Conservation (phyloP, 2,888 invertebrate species). For the Melieria picta region DNA sequence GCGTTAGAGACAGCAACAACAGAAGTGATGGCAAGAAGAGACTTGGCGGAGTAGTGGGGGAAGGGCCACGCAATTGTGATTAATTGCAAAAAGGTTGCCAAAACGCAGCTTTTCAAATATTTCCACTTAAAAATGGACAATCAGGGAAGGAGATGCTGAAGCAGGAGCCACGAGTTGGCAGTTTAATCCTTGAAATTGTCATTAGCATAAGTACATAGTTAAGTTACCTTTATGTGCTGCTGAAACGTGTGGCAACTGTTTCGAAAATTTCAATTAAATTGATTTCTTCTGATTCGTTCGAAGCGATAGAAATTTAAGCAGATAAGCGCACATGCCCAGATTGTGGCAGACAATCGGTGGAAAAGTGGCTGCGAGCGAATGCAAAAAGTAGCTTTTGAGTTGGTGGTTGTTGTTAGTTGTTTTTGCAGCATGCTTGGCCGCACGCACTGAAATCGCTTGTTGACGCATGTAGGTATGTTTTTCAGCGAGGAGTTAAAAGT, state of each 20-base stretch:
- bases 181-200: constrained; percentile 22
- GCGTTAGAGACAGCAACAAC: too few species aligned
- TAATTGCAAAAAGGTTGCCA: constrained; percentile 27
- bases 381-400: too few species aligned
- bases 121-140: constrained; percentile 10
- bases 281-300: background rate
- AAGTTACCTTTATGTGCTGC: too few species aligned
- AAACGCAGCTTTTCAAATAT: constrained; percentile 5
- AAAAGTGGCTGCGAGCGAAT: too few species aligned
- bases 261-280: background rate
- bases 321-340: background rate
- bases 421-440: constrained; percentile 20
- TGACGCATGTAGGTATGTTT: background rate
- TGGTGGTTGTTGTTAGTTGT: too few species aligned
- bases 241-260: background rate
- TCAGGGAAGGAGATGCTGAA: constrained; percentile 11
- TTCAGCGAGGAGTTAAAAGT: too few species aligned
- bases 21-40: background rate
- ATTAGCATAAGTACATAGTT: constrained; percentile 24
- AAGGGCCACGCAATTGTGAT: constrained; percentile 21
- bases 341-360: background rate
- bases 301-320: background rate
- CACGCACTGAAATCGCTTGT: constrained; percentile 31
- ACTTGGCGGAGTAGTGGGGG: background rate
- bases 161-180: constrained; percentile 13